A percentile compares a stretch with the other conserved stretches of the same genome.
Conservation (phyloP, 2,797 vertebrate species). For the Vipera latastei region DNA sequence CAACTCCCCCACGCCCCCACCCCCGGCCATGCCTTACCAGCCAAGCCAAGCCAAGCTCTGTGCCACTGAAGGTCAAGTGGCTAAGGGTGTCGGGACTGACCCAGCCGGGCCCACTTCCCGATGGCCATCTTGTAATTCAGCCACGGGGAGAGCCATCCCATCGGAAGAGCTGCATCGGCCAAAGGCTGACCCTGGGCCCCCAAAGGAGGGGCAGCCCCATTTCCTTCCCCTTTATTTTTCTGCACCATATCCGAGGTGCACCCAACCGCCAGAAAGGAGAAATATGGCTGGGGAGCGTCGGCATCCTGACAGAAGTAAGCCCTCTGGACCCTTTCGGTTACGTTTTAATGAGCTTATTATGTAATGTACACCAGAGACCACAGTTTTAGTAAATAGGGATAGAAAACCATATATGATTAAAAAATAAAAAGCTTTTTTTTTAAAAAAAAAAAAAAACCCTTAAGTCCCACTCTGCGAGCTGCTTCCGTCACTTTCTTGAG, state of each 20-base stretch:
- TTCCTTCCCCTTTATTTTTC: neutral
- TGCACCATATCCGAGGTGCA: neutral
- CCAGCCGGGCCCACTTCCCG: neutral
- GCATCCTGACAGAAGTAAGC: neutral
- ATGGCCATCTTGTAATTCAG: neutral
- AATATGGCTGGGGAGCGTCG: neutral
- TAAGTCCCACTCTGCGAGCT: neutral
- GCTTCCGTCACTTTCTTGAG: neutral
- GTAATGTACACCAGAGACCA: constrained; percentile 17
- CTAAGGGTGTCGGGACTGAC: neutral
- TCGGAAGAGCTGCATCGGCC: neutral
- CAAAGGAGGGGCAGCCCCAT: no score
- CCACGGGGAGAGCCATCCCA: neutral
- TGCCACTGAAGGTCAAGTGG: neutral
- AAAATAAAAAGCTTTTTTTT: constrained; percentile 20
- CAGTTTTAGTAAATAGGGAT: constrained; percentile 35
- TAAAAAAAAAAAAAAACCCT: neutral
- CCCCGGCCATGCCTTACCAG: neutral
- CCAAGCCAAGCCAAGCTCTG: neutral
- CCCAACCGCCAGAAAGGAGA: neutral
- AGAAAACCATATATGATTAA: constrained; percentile 17
- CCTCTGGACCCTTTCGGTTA: neutral
- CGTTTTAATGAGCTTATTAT: neutral
- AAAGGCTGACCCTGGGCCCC: neutral
- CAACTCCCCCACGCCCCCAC: neutral